Conservation (phyloP, 2,113 vertebrate genomes). For the Heliornis fulica region DNA sequence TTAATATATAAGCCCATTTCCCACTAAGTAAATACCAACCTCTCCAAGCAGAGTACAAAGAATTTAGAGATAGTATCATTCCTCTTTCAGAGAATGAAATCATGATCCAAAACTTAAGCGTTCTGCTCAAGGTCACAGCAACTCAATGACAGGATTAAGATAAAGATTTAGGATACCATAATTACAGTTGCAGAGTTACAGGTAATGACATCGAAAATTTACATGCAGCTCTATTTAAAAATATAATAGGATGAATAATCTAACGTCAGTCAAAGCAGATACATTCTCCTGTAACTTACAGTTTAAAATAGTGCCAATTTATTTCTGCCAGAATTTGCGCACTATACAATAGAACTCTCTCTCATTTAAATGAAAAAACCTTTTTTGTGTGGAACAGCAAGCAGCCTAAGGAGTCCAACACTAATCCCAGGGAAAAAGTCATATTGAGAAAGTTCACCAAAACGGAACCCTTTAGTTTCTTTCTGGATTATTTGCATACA, state of each 20-base stretch:
- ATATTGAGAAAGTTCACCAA: neutral
- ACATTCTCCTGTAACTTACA: neutral
- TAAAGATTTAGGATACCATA: neutral
- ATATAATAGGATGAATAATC: conserved; percentile 4
- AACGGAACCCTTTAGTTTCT: neutral
- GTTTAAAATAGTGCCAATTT: neutral
- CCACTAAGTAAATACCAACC: neutral
- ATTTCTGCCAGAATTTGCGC: neutral
- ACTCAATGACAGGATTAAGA: neutral
- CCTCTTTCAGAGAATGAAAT: neutral
- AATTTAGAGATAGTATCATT: neutral
- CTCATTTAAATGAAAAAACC: neutral
- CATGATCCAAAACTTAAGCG: neutral
- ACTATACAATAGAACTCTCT: neutral
- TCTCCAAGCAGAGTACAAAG: neutral
- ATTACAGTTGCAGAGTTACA: conserved; percentile 26
- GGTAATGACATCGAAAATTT: neutral
- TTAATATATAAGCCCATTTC: conserved; percentile 21
- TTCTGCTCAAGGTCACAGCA: conserved; percentile 26
- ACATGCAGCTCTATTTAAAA: conserved; percentile 10
- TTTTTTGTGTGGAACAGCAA: neutral
- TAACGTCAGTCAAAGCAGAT: neutral
- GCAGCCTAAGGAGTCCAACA: neutral
- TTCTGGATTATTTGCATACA: neutral
- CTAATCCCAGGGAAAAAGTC: neutral